Conservation (phyloP, 2,113 vertebrate genomes). For the Vulpes ferrilata region DNA sequence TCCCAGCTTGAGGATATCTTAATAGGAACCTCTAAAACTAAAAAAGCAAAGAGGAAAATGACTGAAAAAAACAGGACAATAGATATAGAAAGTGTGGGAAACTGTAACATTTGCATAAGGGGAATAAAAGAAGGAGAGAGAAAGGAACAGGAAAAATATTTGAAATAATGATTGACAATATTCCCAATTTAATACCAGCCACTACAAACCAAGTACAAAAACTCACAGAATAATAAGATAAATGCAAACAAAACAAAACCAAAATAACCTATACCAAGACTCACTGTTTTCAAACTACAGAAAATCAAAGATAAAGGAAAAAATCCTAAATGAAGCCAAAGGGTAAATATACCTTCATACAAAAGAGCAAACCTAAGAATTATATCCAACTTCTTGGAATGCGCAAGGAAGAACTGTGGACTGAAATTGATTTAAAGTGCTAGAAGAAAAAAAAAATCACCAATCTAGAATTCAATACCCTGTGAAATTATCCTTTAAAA, state of each 20-base stretch:
- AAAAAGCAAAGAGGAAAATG: background rate
- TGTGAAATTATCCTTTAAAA: conserved; percentile 9
- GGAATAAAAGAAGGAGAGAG: background rate
- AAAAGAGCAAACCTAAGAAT: background rate
- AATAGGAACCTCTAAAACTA: background rate
- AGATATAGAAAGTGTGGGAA: background rate
- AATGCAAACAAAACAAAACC: background rate
- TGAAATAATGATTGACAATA: background rate
- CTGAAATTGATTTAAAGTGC: background rate
- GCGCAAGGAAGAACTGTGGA: background rate
- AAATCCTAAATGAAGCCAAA: background rate
- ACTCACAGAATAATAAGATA: background rate
- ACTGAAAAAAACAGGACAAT: background rate
- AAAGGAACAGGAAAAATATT: background rate
- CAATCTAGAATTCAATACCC: background rate
- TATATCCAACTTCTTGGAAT: background rate
- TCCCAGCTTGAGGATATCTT: background rate
- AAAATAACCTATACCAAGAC: background rate
- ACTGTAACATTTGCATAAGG: rapidly evolving
- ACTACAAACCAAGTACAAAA: background rate
- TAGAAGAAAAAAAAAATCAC: background rate
- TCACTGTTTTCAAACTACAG: background rate
- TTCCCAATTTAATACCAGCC: background rate
- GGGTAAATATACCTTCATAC: background rate
- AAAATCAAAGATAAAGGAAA: background rate